Conservation (phyloP, 37 sponge, comb jelly and placozoan genomes). For the Halisarca cf. caerulea region DNA sequence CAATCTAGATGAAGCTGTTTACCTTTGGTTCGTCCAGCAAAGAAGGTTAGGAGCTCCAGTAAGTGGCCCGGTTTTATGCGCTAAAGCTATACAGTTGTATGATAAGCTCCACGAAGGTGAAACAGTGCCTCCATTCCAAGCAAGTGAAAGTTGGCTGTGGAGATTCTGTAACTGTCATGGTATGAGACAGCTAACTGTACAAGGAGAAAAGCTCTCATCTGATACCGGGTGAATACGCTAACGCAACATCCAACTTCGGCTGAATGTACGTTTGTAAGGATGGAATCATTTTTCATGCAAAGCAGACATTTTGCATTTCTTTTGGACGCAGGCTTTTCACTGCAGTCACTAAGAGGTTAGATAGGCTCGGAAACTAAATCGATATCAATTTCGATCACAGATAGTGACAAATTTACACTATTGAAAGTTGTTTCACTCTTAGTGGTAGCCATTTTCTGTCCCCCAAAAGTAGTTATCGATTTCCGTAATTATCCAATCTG, state of each 20-base stretch:
- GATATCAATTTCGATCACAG: no score
- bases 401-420: no score
- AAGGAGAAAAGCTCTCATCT: slow-evolving; percentile 33
- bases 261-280: no score
- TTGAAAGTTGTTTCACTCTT: no score
- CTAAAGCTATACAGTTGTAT: slow-evolving; percentile 32
- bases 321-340: neutral
- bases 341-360: neutral
- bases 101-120: slow-evolving; percentile 19
- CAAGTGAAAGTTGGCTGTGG: slow-evolving; percentile 16
- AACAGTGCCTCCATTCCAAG: slow-evolving; percentile 23
- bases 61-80: slow-evolving; percentile 17
- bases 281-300: no score
- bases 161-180: slow-evolving; percentile 27
- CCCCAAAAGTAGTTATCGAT: no score
- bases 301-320: neutral
- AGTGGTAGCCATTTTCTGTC: no score
- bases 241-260: no score
- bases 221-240: neutral
- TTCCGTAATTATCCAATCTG: no score
- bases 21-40: slow-evolving; percentile 34
- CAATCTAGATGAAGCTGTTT: slow-evolving; percentile 34
- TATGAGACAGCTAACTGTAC: slow-evolving; percentile 4
- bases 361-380: no score
- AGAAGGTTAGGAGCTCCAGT: slow-evolving; percentile 17